Evolutionary conservation across 2,888 invertebrate genomes (phyloP).

Genomic region (Clitarchus hookeri): DNA sequence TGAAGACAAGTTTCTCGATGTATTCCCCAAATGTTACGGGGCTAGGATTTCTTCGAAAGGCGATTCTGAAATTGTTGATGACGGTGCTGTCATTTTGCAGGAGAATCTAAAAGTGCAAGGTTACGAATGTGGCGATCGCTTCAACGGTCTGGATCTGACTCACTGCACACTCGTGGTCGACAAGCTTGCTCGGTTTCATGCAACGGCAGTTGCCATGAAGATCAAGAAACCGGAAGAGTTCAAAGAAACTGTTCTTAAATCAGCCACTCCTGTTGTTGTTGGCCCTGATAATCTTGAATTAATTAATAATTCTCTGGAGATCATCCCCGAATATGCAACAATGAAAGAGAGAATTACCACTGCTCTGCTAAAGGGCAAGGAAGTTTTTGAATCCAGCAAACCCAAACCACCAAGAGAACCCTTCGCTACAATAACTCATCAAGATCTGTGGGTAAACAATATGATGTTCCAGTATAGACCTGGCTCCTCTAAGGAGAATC

Average conservation of each 20-base stretch:
- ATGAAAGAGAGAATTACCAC: conserved; percentile 45
- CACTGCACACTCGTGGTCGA: conserved; percentile 28
- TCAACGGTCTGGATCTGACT: conserved; percentile 49
- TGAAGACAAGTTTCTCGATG: conserved; percentile 46
- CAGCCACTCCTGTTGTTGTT: conserved; percentile 38
- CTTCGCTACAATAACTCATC: conserved; percentile 52
- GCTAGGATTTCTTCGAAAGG: conserved; percentile 49
- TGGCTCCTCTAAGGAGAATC: conserved; percentile 34
- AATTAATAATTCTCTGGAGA: neutral
- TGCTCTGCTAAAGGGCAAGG: conserved; percentile 49
- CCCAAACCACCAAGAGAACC: conserved; percentile 43
- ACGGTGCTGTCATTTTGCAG: conserved; percentile 49
- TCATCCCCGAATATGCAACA: neutral
- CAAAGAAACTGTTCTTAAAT: conserved; percentile 45
- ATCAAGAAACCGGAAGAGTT: conserved; percentile 50
- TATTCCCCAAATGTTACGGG: conserved; percentile 50
- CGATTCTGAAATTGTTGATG: conserved; percentile 49
- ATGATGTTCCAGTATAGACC: conserved; percentile 52
- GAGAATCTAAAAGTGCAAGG: conserved; percentile 51
- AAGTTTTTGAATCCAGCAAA: conserved; percentile 42
- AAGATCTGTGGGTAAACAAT: conserved; percentile 55
- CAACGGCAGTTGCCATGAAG: conserved; percentile 47
- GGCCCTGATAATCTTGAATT: neutral
- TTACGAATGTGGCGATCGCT: conserved; percentile 49
- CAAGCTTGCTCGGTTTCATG: conserved; percentile 33